Evolutionary conservation across 1,140 invertebrate genomes (phyloP).

Genomic region (Sminthurides bifidus): DNA sequence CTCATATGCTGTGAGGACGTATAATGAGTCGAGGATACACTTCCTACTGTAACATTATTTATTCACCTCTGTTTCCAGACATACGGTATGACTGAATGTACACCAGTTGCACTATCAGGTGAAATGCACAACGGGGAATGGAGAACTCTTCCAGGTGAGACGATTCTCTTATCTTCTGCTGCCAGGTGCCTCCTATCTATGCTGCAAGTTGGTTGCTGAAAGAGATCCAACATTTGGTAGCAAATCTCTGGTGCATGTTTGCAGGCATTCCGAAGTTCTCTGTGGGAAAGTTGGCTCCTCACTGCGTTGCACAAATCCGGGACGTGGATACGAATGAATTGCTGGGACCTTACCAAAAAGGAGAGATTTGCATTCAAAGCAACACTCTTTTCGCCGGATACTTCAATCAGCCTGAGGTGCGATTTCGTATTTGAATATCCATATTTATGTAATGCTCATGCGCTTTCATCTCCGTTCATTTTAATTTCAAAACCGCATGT

Average conservation of each 20-base stretch:
- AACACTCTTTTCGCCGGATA: conserved; percentile 2
- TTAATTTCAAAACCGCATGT: too few relatives aligned
- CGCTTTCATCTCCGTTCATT: too few relatives aligned
- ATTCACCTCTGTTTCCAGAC: too few relatives aligned
- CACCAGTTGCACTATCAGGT: neutral
- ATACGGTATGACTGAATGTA: neutral
- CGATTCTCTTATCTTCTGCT: neutral
- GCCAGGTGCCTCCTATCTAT: conserved; percentile 1
- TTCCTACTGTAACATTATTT: too few relatives aligned
- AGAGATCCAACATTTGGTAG: too few relatives aligned
- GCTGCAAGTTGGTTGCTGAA: conserved; percentile 3
- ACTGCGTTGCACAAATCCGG: conserved; percentile 5
- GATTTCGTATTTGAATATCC: too few relatives aligned
- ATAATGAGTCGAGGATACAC: too few relatives aligned
- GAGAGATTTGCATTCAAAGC: conserved; percentile 5
- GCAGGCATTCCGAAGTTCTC: conserved; percentile 3
- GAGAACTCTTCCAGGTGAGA: neutral
- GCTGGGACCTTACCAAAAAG: conserved; percentile 1
- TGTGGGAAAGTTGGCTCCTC: conserved; percentile 7
- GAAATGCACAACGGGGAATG: neutral
- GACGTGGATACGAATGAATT: conserved; percentile 5
- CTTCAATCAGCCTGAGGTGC: conserved; percentile 5
- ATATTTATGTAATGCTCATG: too few relatives aligned
- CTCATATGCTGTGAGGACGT: too few relatives aligned
- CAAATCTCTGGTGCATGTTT: neutral